phyloP scores from a whole-genome alignment of 2,113 vertebrate species.

The Brachyistius frenatus region DNA sequence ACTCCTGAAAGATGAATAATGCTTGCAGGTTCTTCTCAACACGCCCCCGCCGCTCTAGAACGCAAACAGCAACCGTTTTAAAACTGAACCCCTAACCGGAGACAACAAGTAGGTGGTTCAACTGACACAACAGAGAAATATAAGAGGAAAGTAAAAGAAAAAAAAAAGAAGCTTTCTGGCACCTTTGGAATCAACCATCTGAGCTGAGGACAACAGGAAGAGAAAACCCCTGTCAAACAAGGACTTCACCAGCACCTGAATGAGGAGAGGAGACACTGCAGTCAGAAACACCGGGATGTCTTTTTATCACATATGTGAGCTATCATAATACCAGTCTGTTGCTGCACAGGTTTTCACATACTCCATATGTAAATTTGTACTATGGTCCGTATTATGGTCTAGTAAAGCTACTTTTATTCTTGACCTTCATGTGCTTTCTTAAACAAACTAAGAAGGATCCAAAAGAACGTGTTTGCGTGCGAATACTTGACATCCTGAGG shows the following conservation, averaged over 20 bases:
- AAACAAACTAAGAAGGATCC: background rate
- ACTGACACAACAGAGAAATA: conserved; percentile 31
- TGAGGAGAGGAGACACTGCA: conserved; percentile 16
- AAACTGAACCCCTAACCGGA: conserved; percentile 27
- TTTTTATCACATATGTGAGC: background rate
- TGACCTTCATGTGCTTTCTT: background rate
- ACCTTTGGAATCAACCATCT: conserved; percentile 92
- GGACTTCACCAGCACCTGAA: conserved; percentile 94
- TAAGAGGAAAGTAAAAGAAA: conserved; percentile 22
- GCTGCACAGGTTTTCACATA: background rate
- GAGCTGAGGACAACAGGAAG: conserved; percentile 91
- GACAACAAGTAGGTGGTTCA: conserved; percentile 56
- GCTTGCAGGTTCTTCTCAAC: conserved; percentile 88
- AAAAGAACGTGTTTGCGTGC: background rate
- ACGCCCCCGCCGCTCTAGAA: conserved; percentile 87
- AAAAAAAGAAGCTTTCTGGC: conserved; percentile 28
- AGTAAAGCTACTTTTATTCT: background rate
- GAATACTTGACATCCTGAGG: background rate
- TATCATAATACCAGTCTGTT: background rate
- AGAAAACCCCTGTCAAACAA: conserved; percentile 93
- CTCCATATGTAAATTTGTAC: background rate
- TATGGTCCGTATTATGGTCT: background rate
- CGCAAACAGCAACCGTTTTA: conserved; percentile 51
- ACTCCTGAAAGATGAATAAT: conserved; percentile 93
- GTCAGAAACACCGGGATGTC: conserved; percentile 24